phyloP scores from a whole-genome alignment of 2,888 invertebrate species.

The Callinectes sapidus region DNA sequence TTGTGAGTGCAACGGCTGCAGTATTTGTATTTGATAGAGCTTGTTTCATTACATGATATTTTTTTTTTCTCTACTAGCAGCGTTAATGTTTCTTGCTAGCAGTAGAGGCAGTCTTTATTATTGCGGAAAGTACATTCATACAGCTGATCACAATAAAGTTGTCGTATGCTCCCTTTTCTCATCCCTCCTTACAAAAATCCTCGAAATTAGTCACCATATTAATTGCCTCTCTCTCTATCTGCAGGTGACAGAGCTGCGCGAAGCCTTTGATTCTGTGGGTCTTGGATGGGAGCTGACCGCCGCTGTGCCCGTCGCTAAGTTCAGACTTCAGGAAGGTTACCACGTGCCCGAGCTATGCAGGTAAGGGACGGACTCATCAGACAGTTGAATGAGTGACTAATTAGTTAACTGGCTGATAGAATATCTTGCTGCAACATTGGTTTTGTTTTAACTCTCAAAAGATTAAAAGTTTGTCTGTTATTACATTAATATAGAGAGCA shows the following conservation, averaged over 20 bases:
- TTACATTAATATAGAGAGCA: too few species aligned
- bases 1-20: constrained; percentile 45
- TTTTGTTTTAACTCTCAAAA: background rate
- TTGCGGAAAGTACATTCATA: background rate
- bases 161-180: background rate
- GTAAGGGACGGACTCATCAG: constrained; percentile 66
- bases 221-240: background rate
- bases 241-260: constrained; percentile 78
- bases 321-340: constrained; percentile 81
- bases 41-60: background rate
- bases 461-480: too few species aligned
- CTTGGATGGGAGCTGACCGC: constrained; percentile 72
- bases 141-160: background rate
- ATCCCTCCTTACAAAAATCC: background rate
- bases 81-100: background rate
- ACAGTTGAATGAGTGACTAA: background rate
- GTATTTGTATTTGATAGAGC: background rate
- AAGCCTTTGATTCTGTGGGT: constrained; percentile 68
- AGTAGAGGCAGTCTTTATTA: background rate
- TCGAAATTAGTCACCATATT: background rate
- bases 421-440: too few species aligned
- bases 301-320: constrained; percentile 73
- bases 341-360: constrained; percentile 80
- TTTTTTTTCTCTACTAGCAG: background rate
- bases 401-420: too few species aligned